Evolutionary conservation across 2,888 invertebrate genomes (phyloP).

Genomic region (Synanthedon formicaeformis): DNA sequence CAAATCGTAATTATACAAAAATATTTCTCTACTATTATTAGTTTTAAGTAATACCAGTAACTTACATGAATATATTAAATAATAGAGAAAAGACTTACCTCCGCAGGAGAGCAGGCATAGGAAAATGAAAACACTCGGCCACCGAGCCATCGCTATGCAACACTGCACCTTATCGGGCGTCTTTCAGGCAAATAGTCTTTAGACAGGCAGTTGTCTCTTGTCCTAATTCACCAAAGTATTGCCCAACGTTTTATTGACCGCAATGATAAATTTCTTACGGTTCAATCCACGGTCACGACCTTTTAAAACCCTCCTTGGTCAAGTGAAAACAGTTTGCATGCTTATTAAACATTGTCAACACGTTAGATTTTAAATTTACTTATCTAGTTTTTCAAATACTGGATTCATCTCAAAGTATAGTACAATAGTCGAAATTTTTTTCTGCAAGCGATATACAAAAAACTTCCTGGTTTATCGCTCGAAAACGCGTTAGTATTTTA

Average conservation of each 20-base stretch:
- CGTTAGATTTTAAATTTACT: too few species aligned
- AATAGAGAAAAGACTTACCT: conserved; percentile 18
- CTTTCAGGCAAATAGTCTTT: conserved; percentile 17
- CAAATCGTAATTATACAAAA: too few species aligned
- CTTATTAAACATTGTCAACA: neutral
- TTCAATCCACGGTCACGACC: conserved; percentile 44
- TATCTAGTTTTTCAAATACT: too few species aligned
- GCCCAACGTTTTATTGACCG: conserved; percentile 25
- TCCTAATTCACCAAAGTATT: conserved; percentile 27
- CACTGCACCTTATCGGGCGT: conserved; percentile 2
- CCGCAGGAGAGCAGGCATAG: conserved; percentile 15
- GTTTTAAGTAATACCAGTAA: too few species aligned
- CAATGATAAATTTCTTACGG: conserved; percentile 50
- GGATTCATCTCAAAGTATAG: too few species aligned
- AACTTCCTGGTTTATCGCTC: too few species aligned
- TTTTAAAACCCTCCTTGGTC: conserved; percentile 13
- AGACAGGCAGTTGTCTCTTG: conserved; percentile 13
- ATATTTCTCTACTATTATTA: too few species aligned
- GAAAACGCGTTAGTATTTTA: too few species aligned
- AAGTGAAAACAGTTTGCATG: neutral
- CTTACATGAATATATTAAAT: too few species aligned
- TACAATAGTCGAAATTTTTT: too few species aligned
- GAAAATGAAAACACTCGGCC: neutral
- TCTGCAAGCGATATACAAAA: too few species aligned
- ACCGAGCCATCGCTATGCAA: neutral